Evolutionary conservation across 2,113 vertebrate species (phyloP), one percentile per base, ranked within the genome.

Genomic region (Arenaria interpres): DNA sequence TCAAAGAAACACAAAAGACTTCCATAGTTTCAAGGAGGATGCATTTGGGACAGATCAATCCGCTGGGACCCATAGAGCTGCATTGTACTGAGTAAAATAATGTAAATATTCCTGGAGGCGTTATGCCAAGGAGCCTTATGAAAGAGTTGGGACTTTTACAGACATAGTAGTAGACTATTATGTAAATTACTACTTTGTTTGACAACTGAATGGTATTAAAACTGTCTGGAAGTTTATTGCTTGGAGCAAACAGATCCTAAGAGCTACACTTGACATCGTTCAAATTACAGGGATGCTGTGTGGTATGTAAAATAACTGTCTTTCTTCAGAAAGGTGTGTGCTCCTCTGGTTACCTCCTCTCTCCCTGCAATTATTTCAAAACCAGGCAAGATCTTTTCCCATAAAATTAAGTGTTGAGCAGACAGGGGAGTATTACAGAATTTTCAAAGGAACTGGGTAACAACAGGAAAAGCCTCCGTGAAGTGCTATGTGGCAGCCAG

Each of bases 171-270:
- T 24, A 63, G 1, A 5, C 71, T 93, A 79, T 93, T 91, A 92
- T 90, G 87, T 88, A 95, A 94, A 95, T 94, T 88, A 71, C 82
- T 90, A 59, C 79, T 91, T 91, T 90, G 79, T 96, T 95, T 97
- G 96, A 95, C 90, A 95, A 85, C 63, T 90, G 93, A 77, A 63
- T 63, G 64, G 51, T 88, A 90, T 89, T 90, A 96, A 93, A 93
- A 91, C 87, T 96, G 78, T 88, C 92, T 93, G 85, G 54, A 90
- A 93, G 92, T 86, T 96, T 93, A 93, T 93, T 96, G 89, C 95
- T 92, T 71, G 75, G 63, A 97, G 71, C 85, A 67, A 59, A 89
- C 88, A 83, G 88, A 33, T 93, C 81, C 90, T 82, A 79, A 88
- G 67, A 94, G 85, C 69, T 88, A 27, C 50, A 33, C 59, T 80